phyloP scores from a whole-genome alignment of 2,888 invertebrate species.

The Tipula vernalis region DNA sequence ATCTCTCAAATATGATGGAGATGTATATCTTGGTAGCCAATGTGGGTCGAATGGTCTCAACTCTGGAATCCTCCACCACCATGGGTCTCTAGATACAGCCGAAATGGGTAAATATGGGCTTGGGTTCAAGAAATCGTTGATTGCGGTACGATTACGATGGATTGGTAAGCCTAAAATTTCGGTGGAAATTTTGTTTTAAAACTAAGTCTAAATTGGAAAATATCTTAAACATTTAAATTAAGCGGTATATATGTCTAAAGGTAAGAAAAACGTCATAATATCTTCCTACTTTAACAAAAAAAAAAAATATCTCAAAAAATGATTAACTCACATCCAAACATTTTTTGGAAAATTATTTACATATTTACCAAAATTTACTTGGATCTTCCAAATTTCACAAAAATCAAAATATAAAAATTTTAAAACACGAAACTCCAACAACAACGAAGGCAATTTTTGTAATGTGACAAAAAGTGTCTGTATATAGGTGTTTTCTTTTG shows the following conservation, averaged over 20 bases:
- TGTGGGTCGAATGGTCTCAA: slow-evolving; percentile 58
- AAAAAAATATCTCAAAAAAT: neutral
- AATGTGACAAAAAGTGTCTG: neutral
- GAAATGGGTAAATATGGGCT: slow-evolving; percentile 65
- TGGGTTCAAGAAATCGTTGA: slow-evolving; percentile 64
- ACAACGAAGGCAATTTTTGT: neutral
- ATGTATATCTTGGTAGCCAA: slow-evolving; percentile 52
- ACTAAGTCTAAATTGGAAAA: neutral
- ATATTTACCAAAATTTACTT: neutral
- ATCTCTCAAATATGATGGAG: slow-evolving; percentile 66
- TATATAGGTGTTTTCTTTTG: neutral
- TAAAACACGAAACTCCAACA: neutral
- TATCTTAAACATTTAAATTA: neutral
- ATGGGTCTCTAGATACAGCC: slow-evolving; percentile 74
- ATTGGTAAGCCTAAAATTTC: slow-evolving; percentile 49
- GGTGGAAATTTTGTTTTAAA: neutral
- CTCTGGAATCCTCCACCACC: slow-evolving; percentile 79
- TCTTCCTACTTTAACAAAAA: neutral
- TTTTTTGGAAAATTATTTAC: neutral
- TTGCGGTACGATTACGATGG: slow-evolving; percentile 30
- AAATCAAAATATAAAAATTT: neutral
- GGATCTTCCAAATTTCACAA: neutral
- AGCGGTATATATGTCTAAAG: neutral
- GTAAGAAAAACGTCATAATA: neutral
- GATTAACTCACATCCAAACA: neutral